These are phyloP conservation scores for Dascillus cervinus DNA, from an alignment of 2,888 invertebrate genomes.

Conservation along the genomic window DNA sequence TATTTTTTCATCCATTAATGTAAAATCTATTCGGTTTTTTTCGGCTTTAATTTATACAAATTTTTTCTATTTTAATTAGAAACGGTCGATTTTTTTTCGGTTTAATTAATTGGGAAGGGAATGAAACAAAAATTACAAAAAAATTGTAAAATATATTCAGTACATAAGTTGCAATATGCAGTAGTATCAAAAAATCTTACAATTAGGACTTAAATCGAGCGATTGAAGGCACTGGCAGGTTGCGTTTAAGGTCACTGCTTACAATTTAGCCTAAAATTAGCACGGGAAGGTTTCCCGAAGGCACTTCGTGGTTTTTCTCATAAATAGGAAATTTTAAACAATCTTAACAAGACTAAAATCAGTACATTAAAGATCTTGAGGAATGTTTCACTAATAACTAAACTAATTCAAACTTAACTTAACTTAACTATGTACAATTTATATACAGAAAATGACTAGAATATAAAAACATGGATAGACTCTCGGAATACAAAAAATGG, in stretches of 20 bases:
- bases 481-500: constrained; percentile 29
- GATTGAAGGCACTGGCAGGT: constrained; percentile 14
- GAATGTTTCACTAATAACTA: background rate
- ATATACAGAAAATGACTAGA: constrained; percentile 38
- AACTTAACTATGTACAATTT: constrained; percentile 20
- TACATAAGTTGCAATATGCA: constrained; percentile 12
- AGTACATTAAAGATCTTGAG: no score
- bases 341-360: constrained; percentile 10
- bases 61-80: no score
- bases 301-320: background rate
- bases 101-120: background rate
- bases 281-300: background rate
- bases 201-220: constrained; percentile 12
- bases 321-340: constrained; percentile 5
- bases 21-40: no score
- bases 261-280: background rate
- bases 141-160: constrained; percentile 14
- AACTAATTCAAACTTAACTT: background rate
- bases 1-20: constrained; percentile 30
- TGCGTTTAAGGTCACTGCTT: no score
- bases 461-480: constrained; percentile 34
- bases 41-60: no score
- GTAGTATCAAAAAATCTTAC: constrained; percentile 11
- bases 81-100: no score
- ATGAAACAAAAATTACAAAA: constrained; percentile 5